Conservation (phyloP, 1,140 invertebrate species). For the Atta colombica region DNA sequence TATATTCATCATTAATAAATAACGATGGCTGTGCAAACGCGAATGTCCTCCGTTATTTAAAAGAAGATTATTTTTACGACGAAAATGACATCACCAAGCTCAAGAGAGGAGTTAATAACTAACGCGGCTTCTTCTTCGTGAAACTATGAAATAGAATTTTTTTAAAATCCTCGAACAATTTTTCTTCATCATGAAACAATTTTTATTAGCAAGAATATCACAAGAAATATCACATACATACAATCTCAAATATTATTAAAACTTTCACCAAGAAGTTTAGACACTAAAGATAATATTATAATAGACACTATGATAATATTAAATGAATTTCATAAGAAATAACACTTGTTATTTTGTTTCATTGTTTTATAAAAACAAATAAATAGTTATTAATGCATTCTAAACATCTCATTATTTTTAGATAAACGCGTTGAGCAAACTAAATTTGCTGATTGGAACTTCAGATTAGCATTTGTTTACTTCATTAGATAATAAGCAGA, state of each 20-base stretch:
- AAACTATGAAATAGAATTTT: conserved; percentile 25
- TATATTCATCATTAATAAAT: conserved; percentile 33
- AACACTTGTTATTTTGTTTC: not conserved
- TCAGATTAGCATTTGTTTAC: not conserved
- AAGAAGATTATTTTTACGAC: conserved; percentile 43
- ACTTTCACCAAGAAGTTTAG: not conserved
- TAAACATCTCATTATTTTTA: not conserved
- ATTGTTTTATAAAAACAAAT: not conserved
- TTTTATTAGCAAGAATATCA: not conserved
- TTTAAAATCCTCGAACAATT: not conserved
- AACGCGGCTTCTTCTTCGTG: not conserved
- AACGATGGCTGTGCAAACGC: conserved; percentile 18
- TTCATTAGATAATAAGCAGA: conserved; percentile 15
- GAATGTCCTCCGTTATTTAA: conserved; percentile 38
- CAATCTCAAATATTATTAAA: not conserved
- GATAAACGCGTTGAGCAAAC: not conserved
- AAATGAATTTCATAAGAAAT: conserved; percentile 15
- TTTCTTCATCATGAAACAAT: not conserved
- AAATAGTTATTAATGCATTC: not conserved
- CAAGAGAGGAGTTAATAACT: not conserved
- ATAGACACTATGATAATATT: not conserved
- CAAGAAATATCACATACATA: not conserved
- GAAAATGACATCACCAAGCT: not conserved
- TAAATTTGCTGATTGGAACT: not conserved
- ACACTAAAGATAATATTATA: not conserved